phyloP scores from a whole-genome alignment of 2,797 vertebrate species.

The Dipus sagitta region DNA sequence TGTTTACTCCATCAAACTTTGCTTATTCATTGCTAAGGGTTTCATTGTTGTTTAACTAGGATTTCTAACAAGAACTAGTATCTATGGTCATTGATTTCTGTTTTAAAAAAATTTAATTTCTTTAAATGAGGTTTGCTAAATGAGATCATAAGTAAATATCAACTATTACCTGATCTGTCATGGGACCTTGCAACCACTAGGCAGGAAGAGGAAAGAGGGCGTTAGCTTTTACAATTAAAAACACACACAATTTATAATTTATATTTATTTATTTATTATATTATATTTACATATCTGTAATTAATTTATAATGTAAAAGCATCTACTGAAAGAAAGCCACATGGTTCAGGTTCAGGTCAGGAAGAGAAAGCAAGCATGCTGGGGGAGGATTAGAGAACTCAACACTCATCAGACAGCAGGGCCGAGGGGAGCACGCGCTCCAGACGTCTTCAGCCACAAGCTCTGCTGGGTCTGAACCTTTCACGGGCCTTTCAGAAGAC shows the following conservation, averaged over 20 bases:
- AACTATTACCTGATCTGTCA: background rate
- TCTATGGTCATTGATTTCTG: background rate
- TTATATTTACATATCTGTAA: no score
- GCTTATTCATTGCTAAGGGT: background rate
- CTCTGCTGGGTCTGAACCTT: no score
- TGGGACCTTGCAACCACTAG: background rate
- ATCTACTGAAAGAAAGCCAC: slow-evolving; percentile 19
- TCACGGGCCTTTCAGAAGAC: no score
- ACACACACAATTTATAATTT: no score
- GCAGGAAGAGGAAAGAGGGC: background rate
- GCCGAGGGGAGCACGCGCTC: no score
- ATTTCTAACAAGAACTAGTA: slow-evolving; percentile 43
- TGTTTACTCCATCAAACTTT: background rate
- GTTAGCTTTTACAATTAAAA: slow-evolving; percentile 57
- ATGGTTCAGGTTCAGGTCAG: background rate
- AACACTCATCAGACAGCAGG: no score
- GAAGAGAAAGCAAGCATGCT: no score
- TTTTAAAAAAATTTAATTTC: background rate
- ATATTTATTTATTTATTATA: no score
- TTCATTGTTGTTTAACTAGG: background rate
- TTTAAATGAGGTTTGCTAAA: no score
- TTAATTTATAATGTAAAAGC: slow-evolving; percentile 40
- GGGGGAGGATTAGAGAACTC: no score
- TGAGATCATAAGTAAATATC: slow-evolving; percentile 1
- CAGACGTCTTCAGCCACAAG: no score